Evolutionary conservation across 2,113 vertebrate genomes (phyloP).

Genomic region (Gila orcuttii): DNA sequence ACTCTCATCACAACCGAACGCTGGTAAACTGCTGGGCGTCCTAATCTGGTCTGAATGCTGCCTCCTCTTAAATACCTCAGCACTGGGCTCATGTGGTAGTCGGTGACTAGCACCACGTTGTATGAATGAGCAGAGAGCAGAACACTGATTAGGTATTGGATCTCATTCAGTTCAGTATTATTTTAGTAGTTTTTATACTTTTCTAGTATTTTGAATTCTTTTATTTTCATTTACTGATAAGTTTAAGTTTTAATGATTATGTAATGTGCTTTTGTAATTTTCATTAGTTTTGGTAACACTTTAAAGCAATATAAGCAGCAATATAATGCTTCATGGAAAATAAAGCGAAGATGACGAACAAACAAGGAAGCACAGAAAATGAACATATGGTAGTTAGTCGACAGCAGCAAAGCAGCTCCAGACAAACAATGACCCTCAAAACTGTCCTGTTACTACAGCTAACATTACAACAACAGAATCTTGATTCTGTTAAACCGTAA

Average conservation of each 20-base stretch:
- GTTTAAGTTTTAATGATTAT: no score
- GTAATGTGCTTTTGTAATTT: no score
- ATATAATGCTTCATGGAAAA: no score
- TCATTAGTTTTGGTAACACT: no score
- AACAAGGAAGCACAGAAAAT: no score
- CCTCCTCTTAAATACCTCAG: conserved; percentile 50
- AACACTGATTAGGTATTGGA: not conserved
- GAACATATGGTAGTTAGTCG: no score
- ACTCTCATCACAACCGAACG: not conserved
- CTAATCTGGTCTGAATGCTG: conserved; percentile 20
- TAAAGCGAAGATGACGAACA: no score
- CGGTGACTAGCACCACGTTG: conserved; percentile 49
- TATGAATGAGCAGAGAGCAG: conserved; percentile 12
- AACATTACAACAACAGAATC: no score
- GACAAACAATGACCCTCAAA: no score
- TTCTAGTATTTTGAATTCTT: not conserved
- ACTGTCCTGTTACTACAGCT: no score
- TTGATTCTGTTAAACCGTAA: rapidly evolving
- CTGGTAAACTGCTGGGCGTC: conserved; percentile 28
- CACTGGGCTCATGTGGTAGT: conserved; percentile 36
- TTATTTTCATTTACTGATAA: not conserved
- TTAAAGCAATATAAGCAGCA: no score
- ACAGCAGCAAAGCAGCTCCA: no score
- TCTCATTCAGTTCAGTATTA: not conserved
- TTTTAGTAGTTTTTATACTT: not conserved